Percentiles rank a stretch among this genome's conserved stretches.
Conservation (phyloP, 2,113 vertebrate genomes). For the Heterocephalus glaber region DNA sequence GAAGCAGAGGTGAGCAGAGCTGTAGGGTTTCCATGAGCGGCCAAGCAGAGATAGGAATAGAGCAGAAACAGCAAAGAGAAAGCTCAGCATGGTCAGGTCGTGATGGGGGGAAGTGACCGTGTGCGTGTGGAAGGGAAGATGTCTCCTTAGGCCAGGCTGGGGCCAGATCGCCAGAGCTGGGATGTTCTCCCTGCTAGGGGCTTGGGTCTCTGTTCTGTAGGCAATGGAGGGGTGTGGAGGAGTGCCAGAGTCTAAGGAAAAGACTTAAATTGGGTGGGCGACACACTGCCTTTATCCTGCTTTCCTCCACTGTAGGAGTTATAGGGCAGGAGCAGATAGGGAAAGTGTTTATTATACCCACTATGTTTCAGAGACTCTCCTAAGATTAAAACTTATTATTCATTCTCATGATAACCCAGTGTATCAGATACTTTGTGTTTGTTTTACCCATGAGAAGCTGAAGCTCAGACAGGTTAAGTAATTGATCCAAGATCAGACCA, state of each 20-base stretch:
- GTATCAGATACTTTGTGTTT: too few species aligned
- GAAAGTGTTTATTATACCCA: not conserved
- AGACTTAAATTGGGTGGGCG: not conserved
- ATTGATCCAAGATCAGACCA: not conserved
- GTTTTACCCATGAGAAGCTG: not conserved
- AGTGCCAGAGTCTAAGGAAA: not conserved
- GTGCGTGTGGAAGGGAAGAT: rapidly evolving
- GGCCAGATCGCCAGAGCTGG: not conserved
- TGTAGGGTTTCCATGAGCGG: not conserved
- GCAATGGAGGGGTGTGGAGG: not conserved
- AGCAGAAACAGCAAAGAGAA: not conserved
- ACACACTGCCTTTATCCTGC: not conserved
- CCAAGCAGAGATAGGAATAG: not conserved
- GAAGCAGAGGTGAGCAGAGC: not conserved
- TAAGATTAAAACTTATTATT: not conserved
- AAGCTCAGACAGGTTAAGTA: not conserved
- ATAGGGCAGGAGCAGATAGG: not conserved
- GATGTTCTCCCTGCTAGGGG: not conserved
- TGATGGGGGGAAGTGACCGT: too few species aligned
- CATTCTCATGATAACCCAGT: not conserved
- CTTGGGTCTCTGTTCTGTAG: not conserved
- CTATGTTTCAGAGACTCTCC: not conserved
- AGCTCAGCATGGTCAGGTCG: not conserved
- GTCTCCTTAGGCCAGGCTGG: not conserved
- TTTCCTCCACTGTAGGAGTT: not conserved